A percentile compares a stretch with the other conserved stretches of the same genome.
These are phyloP conservation scores for Clarias pachynema DNA, from an alignment of 2,797 vertebrate genomes.

Conservation along the genomic window DNA sequence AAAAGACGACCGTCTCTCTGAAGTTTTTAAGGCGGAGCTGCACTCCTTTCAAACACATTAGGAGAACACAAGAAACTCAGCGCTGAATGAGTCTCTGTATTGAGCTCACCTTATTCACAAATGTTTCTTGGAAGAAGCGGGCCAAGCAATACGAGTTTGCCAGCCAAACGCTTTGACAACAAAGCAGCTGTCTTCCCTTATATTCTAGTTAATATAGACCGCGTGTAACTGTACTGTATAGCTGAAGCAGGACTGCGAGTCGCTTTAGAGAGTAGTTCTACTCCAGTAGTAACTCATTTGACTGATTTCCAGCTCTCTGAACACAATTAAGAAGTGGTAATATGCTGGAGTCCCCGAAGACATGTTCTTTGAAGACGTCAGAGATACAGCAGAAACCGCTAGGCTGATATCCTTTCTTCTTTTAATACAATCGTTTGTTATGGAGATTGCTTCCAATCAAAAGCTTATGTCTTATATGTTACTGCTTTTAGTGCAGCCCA, in stretches of 20 bases:
- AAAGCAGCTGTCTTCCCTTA: background rate
- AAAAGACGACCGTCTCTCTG: background rate
- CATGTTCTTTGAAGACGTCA: background rate
- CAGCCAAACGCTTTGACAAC: background rate
- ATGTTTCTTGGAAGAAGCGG: background rate
- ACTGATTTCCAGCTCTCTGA: conserved; percentile 19
- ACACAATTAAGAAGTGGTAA: background rate
- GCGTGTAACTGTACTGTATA: background rate
- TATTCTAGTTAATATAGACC: background rate
- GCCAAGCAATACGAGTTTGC: too few species aligned
- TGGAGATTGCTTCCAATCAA: background rate
- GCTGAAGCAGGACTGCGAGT: background rate
- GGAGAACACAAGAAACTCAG: background rate
- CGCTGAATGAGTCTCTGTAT: background rate
- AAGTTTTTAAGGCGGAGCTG: background rate
- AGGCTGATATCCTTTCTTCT: background rate
- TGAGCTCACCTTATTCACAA: background rate
- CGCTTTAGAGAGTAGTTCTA: background rate
- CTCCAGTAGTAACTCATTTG: background rate
- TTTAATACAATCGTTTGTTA: background rate
- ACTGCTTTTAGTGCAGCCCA: background rate
- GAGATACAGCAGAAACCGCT: background rate
- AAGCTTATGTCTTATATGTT: background rate
- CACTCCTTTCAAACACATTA: background rate
- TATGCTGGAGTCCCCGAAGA: background rate